Evolutionary conservation across 2,797 vertebrate species (phyloP).

Genomic region (Nyctalus aviator): DNA sequence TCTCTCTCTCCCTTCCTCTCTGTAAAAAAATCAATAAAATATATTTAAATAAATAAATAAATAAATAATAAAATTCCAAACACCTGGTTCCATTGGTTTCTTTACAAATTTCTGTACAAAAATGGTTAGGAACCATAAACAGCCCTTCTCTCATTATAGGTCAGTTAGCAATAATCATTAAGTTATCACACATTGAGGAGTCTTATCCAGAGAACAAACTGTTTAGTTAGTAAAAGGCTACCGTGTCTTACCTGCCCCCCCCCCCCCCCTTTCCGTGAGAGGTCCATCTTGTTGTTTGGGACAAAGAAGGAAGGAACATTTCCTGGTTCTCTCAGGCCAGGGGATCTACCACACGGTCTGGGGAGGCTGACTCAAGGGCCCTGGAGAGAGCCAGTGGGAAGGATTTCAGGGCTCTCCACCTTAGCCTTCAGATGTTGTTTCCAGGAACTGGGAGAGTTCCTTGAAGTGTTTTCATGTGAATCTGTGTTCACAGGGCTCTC

Average conservation of each 20-base stretch:
- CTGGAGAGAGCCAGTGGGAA: neutral
- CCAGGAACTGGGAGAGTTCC: constrained; percentile 38
- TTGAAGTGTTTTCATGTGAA: constrained; percentile 29
- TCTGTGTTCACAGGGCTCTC: neutral
- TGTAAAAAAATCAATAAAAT: no score
- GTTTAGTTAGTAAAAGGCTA: constrained; percentile 23
- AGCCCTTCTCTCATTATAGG: neutral
- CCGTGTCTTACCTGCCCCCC: neutral
- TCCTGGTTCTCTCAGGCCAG: neutral
- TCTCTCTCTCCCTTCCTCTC: no score
- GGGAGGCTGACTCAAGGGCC: neutral
- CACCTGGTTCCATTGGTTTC: neutral
- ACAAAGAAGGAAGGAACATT: neutral
- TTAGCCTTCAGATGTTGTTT: constrained; percentile 6
- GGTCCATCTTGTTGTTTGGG: neutral
- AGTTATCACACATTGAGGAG: neutral
- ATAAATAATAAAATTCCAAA: neutral
- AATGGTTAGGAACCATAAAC: neutral
- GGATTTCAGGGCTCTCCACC: neutral
- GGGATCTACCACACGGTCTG: neutral
- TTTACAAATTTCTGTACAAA: constrained; percentile 1
- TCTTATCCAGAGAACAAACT: neutral
- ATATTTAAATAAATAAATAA: no score
- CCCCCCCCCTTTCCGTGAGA: neutral
- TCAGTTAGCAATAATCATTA: neutral